These are phyloP conservation scores for Protosalanx chinensis DNA, from an alignment of 2,797 vertebrate genomes.

Conservation along the genomic window DNA sequence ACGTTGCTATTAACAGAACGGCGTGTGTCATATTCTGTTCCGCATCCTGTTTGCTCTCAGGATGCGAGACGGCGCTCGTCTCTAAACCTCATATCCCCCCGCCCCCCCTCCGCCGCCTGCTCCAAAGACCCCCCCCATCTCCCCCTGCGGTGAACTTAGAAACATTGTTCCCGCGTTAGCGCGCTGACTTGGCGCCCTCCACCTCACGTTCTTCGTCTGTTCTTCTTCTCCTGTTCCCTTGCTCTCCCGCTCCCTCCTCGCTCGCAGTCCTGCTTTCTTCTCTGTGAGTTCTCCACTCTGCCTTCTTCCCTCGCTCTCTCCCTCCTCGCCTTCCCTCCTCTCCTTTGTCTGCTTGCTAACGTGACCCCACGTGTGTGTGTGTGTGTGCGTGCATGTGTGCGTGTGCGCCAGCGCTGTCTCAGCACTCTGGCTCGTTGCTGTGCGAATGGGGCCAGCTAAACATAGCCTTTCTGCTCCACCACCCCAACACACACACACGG, in stretches of 20 bases:
- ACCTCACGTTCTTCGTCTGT: not conserved
- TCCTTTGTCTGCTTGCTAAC: constrained; percentile 11
- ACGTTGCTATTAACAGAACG: too few species aligned
- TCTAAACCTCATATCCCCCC: too few species aligned
- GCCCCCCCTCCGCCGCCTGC: too few species aligned
- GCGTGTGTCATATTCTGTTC: too few species aligned
- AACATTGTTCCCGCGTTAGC: too few species aligned
- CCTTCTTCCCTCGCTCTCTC: constrained; percentile 32
- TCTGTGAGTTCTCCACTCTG: not conserved
- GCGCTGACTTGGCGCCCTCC: not conserved
- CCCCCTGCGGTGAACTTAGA: too few species aligned
- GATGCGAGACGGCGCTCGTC: too few species aligned
- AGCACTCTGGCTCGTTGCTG: constrained; percentile 8
- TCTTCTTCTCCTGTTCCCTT: not conserved
- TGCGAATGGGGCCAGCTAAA: constrained; percentile 10
- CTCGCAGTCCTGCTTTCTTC: not conserved
- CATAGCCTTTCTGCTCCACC: constrained; percentile 4
- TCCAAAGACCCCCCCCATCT: too few species aligned
- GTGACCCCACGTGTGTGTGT: constrained; percentile 47
- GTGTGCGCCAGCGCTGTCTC: not conserved
- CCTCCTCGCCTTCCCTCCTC: not conserved
- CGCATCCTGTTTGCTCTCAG: too few species aligned
- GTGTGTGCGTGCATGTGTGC: constrained; percentile 5
- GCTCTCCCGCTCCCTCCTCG: not conserved
- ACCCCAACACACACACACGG: not conserved